phyloP scores from a whole-genome alignment of 2,888 invertebrate genomes.

The Ametastegia equiseti region DNA sequence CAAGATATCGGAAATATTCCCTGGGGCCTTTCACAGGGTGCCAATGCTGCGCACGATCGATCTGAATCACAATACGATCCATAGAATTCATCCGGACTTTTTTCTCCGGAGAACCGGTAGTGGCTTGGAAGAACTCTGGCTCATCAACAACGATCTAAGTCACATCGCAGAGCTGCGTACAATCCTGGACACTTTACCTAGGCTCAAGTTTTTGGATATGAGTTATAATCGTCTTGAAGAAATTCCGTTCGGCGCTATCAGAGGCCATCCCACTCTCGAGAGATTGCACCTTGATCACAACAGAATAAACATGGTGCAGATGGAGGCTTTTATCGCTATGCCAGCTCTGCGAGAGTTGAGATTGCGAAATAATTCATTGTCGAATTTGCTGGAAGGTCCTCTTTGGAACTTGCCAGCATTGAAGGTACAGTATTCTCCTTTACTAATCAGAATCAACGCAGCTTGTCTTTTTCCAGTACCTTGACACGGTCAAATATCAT shows the following conservation, averaged over 20 bases:
- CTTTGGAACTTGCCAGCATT: conserved; percentile 91
- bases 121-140: conserved; percentile 86
- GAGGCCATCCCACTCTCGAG: conserved; percentile 89
- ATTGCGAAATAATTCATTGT: conserved; percentile 89
- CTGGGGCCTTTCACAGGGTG: conserved; percentile 89
- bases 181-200: conserved; percentile 86
- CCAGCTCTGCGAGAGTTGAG: conserved; percentile 89
- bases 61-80: conserved; percentile 86
- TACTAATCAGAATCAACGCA: background rate
- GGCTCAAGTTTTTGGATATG: conserved; percentile 87
- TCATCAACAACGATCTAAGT: conserved; percentile 87
- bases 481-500: conserved; percentile 24
- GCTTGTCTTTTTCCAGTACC: background rate
- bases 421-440: conserved; percentile 76
- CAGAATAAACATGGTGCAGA: conserved; percentile 84
- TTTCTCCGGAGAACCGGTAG: conserved; percentile 86
- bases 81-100: conserved; percentile 89
- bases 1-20: conserved; percentile 85
- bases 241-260: conserved; percentile 87
- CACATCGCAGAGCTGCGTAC: conserved; percentile 87
- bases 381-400: conserved; percentile 84
- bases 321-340: conserved; percentile 90
- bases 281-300: conserved; percentile 90
- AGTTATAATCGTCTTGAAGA: conserved; percentile 87
- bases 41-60: conserved; percentile 85